Evolutionary conservation across 2,888 invertebrate genomes (phyloP), one percentile per base, ranked within the genome.

Genomic region (Reticulitermes lucifugus): DNA sequence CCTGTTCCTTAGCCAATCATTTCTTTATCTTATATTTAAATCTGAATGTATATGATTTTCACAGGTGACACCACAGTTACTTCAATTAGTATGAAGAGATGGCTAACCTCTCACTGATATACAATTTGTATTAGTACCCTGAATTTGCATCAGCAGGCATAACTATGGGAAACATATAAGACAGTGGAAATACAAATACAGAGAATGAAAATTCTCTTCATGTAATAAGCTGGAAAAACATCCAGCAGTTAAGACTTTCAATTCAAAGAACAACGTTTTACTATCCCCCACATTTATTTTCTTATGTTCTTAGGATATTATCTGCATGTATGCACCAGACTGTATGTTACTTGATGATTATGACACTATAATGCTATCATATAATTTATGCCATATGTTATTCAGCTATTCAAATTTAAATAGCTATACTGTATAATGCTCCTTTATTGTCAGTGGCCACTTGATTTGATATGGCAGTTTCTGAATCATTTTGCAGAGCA

Each of bases 361-460:
- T 14, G 9, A 12, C 25, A 65, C 65, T 65, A n/a, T 65, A n/a
- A 25, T 65, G 12, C 65, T 65, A 25, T n/a, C 25, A 18, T 18
- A 4, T 14, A 18, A 55, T 55, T 55, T 55, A 18, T 14, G 18
- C n/a, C 5, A 65, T n/a, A n/a, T 65, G n/a, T 65, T 65, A 6
- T 65, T 65, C 65, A n/a, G 25, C 25, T 65, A 55, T 18, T 18
- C 14, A 4, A n/a, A 25, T 65, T 65, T 65, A 9, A 22, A n/a
- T 12, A 65, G n/a, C n/a, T 65, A 60, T 4, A 60, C 60, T 71
- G 35, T 71, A 25, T 25, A 41, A 41, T 73, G 73, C 73, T 73
- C 35, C 12, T 73, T 73, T 73, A 73, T 73, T 73, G 73, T 73
- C 73, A 73, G 35, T 73, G 21, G 3, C 41, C 35, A 73, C 18